A percentile compares a stretch with the other conserved stretches of the same genome.
phyloP scores from a whole-genome alignment of 92 coral and sea anemone genomes.

The Blastomussa wellsi region DNA sequence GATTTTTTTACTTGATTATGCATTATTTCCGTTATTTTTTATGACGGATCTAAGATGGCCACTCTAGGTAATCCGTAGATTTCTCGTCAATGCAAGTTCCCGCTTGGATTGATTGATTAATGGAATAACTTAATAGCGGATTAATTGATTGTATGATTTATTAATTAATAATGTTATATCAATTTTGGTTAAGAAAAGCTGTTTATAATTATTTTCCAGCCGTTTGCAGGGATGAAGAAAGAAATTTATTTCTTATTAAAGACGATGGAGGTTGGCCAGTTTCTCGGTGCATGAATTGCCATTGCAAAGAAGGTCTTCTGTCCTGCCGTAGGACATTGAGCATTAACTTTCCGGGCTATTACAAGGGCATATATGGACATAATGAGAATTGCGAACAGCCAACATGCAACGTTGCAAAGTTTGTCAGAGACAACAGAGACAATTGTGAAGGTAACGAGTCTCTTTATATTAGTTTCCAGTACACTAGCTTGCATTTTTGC shows the following conservation, averaged over 20 bases:
- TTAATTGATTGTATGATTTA: too few relatives aligned
- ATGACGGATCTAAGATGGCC: too few relatives aligned
- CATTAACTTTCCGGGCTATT: conserved; percentile 32
- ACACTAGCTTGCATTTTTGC: too few relatives aligned
- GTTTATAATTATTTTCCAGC: not conserved
- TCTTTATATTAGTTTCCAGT: not conserved
- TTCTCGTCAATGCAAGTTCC: too few relatives aligned
- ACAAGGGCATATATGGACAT: not conserved
- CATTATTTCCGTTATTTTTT: too few relatives aligned
- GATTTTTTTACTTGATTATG: too few relatives aligned
- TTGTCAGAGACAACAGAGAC: conserved; percentile 8
- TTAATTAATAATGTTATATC: too few relatives aligned
- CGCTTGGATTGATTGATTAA: too few relatives aligned
- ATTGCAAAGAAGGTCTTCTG: conserved; percentile 7
- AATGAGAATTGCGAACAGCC: conserved; percentile 29
- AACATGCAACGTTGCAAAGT: conserved; percentile 26
- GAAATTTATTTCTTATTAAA: not conserved
- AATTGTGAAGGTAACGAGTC: conserved; percentile 29
- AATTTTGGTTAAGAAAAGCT: too few relatives aligned
- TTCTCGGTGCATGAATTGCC: conserved; percentile 29
- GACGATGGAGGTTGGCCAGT: conserved; percentile 1
- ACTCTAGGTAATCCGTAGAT: too few relatives aligned
- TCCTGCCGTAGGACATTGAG: conserved; percentile 11
- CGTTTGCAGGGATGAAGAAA: conserved; percentile 26
- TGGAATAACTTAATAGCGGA: too few relatives aligned